Evolutionary conservation across 2,888 invertebrate genomes (phyloP), one percentile per base, ranked within the genome.

Genomic region (Phrixothrix hirtus): DNA sequence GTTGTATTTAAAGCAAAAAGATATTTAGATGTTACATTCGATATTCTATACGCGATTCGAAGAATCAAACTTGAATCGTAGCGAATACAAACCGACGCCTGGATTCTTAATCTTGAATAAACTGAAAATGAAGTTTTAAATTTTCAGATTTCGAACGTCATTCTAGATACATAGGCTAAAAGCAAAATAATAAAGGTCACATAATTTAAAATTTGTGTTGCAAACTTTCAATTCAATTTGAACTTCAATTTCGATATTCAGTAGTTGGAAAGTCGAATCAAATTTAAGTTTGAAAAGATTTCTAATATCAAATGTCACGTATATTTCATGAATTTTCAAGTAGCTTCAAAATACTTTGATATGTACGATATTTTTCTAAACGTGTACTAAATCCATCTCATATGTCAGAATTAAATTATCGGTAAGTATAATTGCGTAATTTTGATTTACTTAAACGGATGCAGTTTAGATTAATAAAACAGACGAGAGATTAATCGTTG

Each of bases 211-310:
- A 53, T 47, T 47, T 53, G 52, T 53, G 47, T 53, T 30, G 47
- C 46, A 53, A 53, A 53, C 52, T 53, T 53, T 47, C 52, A 53
- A 53, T 53, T 53, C 52, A 53, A 53, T 53, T 47, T 47, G 42
- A 53, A 47, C 30, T 53, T 46, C 52, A 53, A 53, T 53, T 53
- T 53, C 42, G 52, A 53, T 53, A 53, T 53, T 53, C 52, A 47
- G 52, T 53, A 53, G 52, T 53, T 53, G 47, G 52, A 53, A 53
- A 53, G 45, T 53, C 36, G 46, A 53, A 53, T 46, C 42, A 42
- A 53, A 53, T 47, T 47, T 53, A 53, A 53, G 52, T 53, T 53
- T 37, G 43, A 53, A 53, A 53, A 53, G 52, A 53, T 53, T 53
- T 53, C 46, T 53, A 53, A 53, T 53, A 47, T 53, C 42, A 47